Evolutionary conservation across 2,888 invertebrate genomes (phyloP).

Genomic region (Melieria omissa): DNA sequence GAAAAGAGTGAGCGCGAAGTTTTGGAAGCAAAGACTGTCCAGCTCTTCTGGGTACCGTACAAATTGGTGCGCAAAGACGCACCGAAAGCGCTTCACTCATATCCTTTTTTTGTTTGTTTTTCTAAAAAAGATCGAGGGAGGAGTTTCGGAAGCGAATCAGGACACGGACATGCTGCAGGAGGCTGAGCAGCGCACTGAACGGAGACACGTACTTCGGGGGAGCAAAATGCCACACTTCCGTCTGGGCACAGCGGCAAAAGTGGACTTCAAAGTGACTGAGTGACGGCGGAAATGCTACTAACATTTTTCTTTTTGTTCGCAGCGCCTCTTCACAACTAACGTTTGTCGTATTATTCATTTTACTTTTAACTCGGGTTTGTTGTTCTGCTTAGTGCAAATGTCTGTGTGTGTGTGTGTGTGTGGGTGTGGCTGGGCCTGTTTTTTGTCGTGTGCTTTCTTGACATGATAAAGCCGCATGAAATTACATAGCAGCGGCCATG

Average conservation of each 20-base stretch:
- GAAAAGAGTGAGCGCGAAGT: too few species aligned
- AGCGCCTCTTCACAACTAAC: constrained; percentile 5
- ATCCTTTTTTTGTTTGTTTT: too few species aligned
- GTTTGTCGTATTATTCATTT: constrained; percentile 28
- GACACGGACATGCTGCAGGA: too few species aligned
- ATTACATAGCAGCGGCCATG: constrained; percentile 27
- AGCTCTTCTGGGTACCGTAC: too few species aligned
- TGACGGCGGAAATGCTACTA: constrained; percentile 30
- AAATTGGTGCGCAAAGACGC: too few species aligned
- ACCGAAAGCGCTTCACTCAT: too few species aligned
- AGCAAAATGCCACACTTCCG: constrained; percentile 32
- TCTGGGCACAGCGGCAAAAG: constrained; percentile 16
- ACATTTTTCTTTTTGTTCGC: constrained; percentile 5
- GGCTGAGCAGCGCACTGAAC: too few species aligned
- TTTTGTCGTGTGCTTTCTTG: constrained; percentile 22
- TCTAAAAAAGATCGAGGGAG: too few species aligned
- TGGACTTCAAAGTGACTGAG: constrained; percentile 23
- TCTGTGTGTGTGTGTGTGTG: constrained; percentile 4
- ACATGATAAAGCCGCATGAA: constrained; percentile 41
- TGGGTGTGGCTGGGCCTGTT: neutral
- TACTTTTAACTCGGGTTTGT: constrained; percentile 17
- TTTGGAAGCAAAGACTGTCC: too few species aligned
- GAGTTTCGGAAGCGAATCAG: too few species aligned
- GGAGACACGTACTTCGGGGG: neutral
- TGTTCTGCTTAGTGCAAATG: neutral